Evolutionary conservation across 2,888 invertebrate species (phyloP).

Genomic region (Drosophila leonis): DNA sequence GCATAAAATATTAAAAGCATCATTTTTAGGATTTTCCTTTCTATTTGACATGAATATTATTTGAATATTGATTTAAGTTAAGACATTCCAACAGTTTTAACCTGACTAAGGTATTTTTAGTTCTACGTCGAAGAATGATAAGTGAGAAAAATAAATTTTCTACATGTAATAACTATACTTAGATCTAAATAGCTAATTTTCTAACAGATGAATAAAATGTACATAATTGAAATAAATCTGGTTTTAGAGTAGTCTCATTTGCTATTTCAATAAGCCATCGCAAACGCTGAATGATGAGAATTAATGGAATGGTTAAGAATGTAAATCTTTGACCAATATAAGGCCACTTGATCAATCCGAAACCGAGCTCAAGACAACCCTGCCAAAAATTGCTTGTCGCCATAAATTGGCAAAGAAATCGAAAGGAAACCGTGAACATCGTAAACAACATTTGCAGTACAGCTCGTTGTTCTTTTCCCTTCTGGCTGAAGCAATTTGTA

Average conservation of each 20-base stretch:
- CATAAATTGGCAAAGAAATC: slow-evolving; percentile 79
- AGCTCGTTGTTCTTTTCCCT: slow-evolving; percentile 18
- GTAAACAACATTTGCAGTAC: slow-evolving; percentile 77
- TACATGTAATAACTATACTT: too few species aligned
- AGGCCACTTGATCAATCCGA: slow-evolving; percentile 49
- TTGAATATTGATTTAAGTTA: not conserved
- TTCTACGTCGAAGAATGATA: not conserved
- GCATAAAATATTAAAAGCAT: too few species aligned
- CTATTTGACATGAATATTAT: not conserved
- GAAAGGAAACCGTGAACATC: slow-evolving; percentile 82
- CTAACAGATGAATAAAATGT: not conserved
- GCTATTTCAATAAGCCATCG: too few species aligned
- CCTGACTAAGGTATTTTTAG: not conserved
- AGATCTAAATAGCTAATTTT: too few species aligned
- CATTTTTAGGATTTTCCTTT: not conserved
- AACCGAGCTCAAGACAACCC: slow-evolving; percentile 32
- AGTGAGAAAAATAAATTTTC: too few species aligned
- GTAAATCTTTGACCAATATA: slow-evolving; percentile 52
- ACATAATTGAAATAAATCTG: not conserved
- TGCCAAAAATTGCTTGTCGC: slow-evolving; percentile 45
- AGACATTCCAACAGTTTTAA: not conserved
- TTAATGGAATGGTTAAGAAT: not conserved
- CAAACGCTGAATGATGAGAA: not conserved
- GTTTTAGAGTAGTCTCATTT: not conserved
- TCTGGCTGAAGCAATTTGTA: slow-evolving; percentile 70